A percentile compares a stretch with the other conserved stretches of the same genome.
phyloP scores from a whole-genome alignment of 2,797 vertebrate species.

The Eulemur albifrons region DNA sequence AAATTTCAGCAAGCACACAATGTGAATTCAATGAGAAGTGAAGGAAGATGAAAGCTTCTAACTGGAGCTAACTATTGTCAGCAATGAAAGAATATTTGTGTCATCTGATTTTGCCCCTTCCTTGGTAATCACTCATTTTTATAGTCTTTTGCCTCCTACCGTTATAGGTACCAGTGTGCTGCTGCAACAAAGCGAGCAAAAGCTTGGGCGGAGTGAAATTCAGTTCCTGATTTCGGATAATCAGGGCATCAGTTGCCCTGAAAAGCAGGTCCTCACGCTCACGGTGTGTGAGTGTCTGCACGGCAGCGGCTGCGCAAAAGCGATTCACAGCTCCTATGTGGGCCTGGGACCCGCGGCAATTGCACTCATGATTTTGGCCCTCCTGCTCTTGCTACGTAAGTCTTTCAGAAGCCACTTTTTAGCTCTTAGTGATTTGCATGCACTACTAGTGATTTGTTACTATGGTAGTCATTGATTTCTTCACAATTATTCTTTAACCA shows the following conservation, averaged over 20 bases:
- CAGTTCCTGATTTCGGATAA: slow-evolving; percentile 82
- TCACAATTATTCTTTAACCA: not conserved
- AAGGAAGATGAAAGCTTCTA: not conserved
- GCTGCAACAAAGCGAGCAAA: slow-evolving; percentile 71
- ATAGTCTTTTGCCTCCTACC: not conserved
- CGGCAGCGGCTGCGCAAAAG: slow-evolving; percentile 49
- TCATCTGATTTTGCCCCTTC: not conserved
- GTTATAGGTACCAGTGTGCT: slow-evolving; percentile 80
- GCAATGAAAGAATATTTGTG: not conserved
- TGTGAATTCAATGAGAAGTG: not conserved
- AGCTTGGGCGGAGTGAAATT: slow-evolving; percentile 74
- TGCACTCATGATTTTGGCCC: slow-evolving; percentile 82
- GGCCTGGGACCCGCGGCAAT: slow-evolving; percentile 82
- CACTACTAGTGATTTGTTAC: not conserved
- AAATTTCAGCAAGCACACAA: not conserved
- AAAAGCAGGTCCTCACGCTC: slow-evolving; percentile 79
- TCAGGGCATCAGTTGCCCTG: slow-evolving; percentile 82
- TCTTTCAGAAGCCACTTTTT: slow-evolving; percentile 15
- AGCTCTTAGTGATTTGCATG: not conserved
- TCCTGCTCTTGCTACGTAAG: slow-evolving; percentile 87
- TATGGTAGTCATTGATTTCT: not conserved
- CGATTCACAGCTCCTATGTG: fast-evolving
- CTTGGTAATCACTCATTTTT: not conserved
- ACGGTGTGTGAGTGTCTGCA: slow-evolving; percentile 78
- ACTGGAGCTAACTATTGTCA: not conserved